A percentile compares a stretch with the other conserved stretches of the same genome.
These are phyloP conservation scores for Rhodophaea formosa DNA, from an alignment of 2,888 invertebrate species.

Conservation along the genomic window DNA sequence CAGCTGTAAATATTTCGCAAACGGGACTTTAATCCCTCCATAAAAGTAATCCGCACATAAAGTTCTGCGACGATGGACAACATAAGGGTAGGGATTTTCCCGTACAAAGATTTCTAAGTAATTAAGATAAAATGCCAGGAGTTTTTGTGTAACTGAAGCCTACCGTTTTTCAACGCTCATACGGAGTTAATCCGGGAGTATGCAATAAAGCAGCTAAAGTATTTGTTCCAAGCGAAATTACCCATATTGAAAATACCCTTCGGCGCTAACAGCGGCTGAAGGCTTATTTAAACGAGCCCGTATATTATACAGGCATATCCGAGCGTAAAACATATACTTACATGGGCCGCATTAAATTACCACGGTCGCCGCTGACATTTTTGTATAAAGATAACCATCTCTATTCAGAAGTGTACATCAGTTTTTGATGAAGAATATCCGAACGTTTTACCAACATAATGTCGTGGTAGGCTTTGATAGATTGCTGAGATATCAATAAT, in stretches of 20 bases:
- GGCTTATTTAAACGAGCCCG: slow-evolving; percentile 68
- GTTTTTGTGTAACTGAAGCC: slow-evolving; percentile 70
- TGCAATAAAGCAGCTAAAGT: slow-evolving; percentile 78
- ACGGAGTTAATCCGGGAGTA: slow-evolving; percentile 76
- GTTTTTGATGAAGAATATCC: neutral
- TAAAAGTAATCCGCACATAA: slow-evolving; percentile 81
- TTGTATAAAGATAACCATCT: slow-evolving; percentile 2
- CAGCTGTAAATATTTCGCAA: slow-evolving; percentile 76
- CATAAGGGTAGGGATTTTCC: slow-evolving; percentile 78
- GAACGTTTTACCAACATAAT: neutral
- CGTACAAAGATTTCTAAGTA: slow-evolving; percentile 77
- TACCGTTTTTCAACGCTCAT: slow-evolving; percentile 75
- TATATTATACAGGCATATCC: slow-evolving; percentile 54
- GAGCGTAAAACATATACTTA: slow-evolving; percentile 48
- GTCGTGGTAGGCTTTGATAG: neutral
- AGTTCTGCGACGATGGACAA: slow-evolving; percentile 79
- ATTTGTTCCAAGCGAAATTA: slow-evolving; percentile 78
- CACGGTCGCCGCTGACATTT: slow-evolving; percentile 42
- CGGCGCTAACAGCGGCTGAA: slow-evolving; percentile 71
- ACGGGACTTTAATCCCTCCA: slow-evolving; percentile 76
- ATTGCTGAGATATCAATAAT: too few species aligned
- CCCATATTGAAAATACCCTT: slow-evolving; percentile 80
- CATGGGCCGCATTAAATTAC: slow-evolving; percentile 35
- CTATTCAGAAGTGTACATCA: neutral
- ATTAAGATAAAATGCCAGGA: slow-evolving; percentile 79